Base-by-base conservation (phyloP, 1,140 invertebrate genomes). In the Drusus annulatus region DNA sequence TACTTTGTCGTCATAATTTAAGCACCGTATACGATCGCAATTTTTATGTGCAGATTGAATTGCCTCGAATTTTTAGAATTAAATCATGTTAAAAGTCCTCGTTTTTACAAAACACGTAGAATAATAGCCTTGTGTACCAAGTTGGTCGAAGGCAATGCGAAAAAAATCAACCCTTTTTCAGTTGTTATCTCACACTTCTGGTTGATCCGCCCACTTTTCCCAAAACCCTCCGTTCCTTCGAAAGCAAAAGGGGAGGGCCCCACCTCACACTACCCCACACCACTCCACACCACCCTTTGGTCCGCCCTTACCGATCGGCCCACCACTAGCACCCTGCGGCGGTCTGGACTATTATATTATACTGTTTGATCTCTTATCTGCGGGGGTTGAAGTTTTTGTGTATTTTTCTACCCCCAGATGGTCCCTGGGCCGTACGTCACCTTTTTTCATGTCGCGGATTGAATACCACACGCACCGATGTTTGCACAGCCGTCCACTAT, bases 311-410 rank as follows among this genome's bases (percentile, higher is more conserved):
- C 10, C 68, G 45, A n/a, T 17, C 17, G 36, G n/a, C 65, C 65
- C 28, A 31, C 65, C 65, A 17, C 65, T 36, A 13, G 25, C 15
- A 17, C 65, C 65, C 65, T 17, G 25, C 16, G 16, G 31, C n/a
- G 62, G 23, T 28, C 62, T 10, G 62, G 21, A 65, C 62, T 65
- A 65, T 65, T 65, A 65, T 65, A 65, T 65, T 65, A 65, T 65
- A 65, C 62, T 28, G 62, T 65, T 65, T 65, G 62, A 13, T 65
- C 62, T 65, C 62, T 65, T 65, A 65, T 65, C 62, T 65, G 62
- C 62, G 62, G 28, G 54, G 62, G 62, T 65, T 65, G 21, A 65
- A 65, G 62, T 65, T 65, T 65, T 65, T 65, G 62, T 65, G 62
- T 65, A 65, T 65, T 65, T 65, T 25, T 65, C 25, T 17, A 65